Base-by-base conservation (phyloP, 2,888 invertebrate genomes). In the Sclerodermus sp. region DNA sequence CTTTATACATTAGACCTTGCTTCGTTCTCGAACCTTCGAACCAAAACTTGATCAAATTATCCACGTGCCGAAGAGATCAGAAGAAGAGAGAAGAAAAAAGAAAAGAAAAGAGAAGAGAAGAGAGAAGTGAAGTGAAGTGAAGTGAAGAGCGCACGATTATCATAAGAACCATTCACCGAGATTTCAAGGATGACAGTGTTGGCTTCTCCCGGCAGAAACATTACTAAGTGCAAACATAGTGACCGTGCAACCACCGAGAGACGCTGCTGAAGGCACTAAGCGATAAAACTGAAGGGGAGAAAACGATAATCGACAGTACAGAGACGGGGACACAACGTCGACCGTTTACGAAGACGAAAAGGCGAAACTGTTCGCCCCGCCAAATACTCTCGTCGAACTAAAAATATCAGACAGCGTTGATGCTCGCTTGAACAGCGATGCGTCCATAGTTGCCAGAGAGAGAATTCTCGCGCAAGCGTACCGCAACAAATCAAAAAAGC, bases 381-480 rank as follows among this genome's bases (percentile, higher is more conserved):
- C 76, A 76, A 76, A 76, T 76, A 73, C 69, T 73, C 68, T 64
- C 67, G 60, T 65, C 55, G 56, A 64, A 73, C 77, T 77, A 76
- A 76, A 76, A 77, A 77, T 77, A 77, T 52, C 71, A 61, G 58
- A 58, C 60, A 66, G 70, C 73, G 62, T 55, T 63, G 62, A 61
- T 60, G 62, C 23, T 23, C 23, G 23, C 23, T 23, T 8, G 23
- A 23, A 23, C 23, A 23, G 23, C 23, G 23, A 23, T 23, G 23
- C 23, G 23, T 23, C 23, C 23, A 23, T 23, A 23, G 23, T 23
- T 23, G 23, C 23, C 23, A 23, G 23, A 23, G 23, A 23, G 23
- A 23, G 23, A 23, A 23, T 23, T 23, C 23, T 23, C 23, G 23
- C 23, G 23, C 23, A 23, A 23, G 23, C 23, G 23, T 23, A 23